Evolutionary conservation across 2,888 invertebrate species (phyloP), one percentile per base, ranked within the genome.

Genomic region (Cremastinae sp.): DNA sequence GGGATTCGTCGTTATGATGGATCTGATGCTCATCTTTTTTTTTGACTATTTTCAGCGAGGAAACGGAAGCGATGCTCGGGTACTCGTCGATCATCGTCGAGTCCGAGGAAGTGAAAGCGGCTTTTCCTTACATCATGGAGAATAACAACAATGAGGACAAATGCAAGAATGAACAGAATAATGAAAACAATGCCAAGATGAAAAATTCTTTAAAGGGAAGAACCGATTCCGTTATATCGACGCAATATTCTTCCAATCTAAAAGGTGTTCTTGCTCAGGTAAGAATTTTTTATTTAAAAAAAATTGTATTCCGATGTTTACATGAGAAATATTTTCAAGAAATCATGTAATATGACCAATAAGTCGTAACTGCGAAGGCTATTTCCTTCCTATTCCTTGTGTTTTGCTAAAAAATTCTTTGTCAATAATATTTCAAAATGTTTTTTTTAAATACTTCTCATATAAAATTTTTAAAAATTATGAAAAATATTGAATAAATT

Each of bases 261-360:
- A 85, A 83, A 62, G 87, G 86, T 16, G 81, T 86, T 28, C 73
- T 86, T 22, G 87, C 87, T 10, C 88, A 88, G 84, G 88, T 88
- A 56, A 81, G 79, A 56, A 41, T 65, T n/a, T n/a, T n/a, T n/a
- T n/a, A n/a, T n/a, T 41, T 41, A n/a, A 41, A 41, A 41, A 41
- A 41, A 5, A 1, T n/a, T 41, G 2, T 14, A 18, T 58, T 7
- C 5, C 49, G 4, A 0, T 12, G n/a, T n/a, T n/a, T n/a, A n/a
- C n/a, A n/a, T n/a, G n/a, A n/a, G n/a, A n/a, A n/a, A n/a, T n/a
- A n/a, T n/a, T n/a, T n/a, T n/a, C n/a, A n/a, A n/a, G n/a, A n/a
- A n/a, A n/a, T n/a, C n/a, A n/a, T n/a, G n/a, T n/a, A n/a, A n/a
- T n/a, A n/a, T n/a, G n/a, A n/a, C n/a, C n/a, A n/a, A n/a, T n/a